Conservation (phyloP, 30 jellyfish, hydroid and myxozoan genomes). For the Nemopilema nomurai region DNA sequence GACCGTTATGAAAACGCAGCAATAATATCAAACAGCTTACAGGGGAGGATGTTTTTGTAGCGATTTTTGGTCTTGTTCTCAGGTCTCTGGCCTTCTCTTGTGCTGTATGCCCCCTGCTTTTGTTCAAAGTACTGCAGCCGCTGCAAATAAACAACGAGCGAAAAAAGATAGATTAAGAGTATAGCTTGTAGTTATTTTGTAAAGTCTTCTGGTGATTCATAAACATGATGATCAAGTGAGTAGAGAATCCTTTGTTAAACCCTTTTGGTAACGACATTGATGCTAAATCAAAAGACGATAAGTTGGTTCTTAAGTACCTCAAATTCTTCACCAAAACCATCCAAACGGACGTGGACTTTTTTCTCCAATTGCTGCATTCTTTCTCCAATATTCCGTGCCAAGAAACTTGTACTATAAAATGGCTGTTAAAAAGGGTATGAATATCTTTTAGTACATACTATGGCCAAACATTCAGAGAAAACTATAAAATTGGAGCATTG, state of each 20-base stretch:
- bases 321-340: conserved; percentile 90
- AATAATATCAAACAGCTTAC: conserved; percentile 36
- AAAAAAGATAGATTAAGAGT: too few species aligned
- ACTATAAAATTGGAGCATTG: too few species aligned
- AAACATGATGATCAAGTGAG: too few species aligned
- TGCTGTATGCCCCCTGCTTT: conserved; percentile 68
- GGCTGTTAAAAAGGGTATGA: conserved; percentile 64
- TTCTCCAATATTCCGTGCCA: conserved; percentile 82
- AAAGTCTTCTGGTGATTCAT: too few species aligned
- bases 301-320: conserved; percentile 66
- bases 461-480: too few species aligned
- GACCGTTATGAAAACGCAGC: too few species aligned
- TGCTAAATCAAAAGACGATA: too few species aligned
- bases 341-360: conserved; percentile 29
- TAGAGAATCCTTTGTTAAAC: too few species aligned
- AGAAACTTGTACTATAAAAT: conserved; percentile 92
- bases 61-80: conserved; percentile 87
- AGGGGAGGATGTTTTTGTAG: conserved; percentile 89
- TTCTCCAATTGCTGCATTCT: conserved; percentile 75
- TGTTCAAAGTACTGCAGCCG: conserved; percentile 51
- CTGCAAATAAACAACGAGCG: conserved; percentile 19
- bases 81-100: conserved; percentile 75
- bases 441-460: background rate
- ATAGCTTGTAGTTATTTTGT: too few species aligned
- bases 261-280: too few species aligned